phyloP scores from a whole-genome alignment of 2,113 vertebrate genomes.

The Muscicapa adusta region DNA sequence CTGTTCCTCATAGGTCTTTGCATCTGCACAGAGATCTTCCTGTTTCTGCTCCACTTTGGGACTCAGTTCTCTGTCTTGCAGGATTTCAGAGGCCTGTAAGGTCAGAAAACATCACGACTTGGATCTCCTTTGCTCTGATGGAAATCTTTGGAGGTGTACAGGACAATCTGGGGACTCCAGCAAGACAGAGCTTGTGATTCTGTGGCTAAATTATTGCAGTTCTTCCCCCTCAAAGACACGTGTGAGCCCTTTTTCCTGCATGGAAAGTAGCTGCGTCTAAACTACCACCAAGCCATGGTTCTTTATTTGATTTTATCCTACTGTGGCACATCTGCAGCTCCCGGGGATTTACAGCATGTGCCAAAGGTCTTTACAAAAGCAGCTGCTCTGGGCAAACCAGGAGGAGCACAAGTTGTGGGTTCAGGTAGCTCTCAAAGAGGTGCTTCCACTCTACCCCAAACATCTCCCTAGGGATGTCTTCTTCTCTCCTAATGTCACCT shows the following conservation, averaged over 20 bases:
- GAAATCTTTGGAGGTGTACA: not conserved
- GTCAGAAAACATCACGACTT: conserved; percentile 30
- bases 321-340: not conserved
- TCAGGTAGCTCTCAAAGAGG: not conserved
- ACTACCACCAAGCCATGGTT: not conserved
- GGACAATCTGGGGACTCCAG: not conserved
- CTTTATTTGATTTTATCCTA: not conserved
- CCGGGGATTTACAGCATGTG: not conserved
- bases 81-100: conserved; percentile 66
- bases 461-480: not conserved
- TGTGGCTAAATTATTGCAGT: not conserved
- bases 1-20: conserved; percentile 54
- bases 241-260: not conserved
- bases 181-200: not conserved
- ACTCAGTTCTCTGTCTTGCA: conserved; percentile 48
- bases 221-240: rapidly evolving
- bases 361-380: not conserved
- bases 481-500: rapidly evolving
- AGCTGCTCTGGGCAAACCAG: not conserved
- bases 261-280: not conserved
- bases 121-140: not conserved
- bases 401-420: not conserved
- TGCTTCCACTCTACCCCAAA: not conserved
- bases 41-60: not conserved
- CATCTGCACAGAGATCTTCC: not conserved